Conservation (phyloP, 2,888 invertebrate genomes). For the Caenorhabditis doughertyi region DNA sequence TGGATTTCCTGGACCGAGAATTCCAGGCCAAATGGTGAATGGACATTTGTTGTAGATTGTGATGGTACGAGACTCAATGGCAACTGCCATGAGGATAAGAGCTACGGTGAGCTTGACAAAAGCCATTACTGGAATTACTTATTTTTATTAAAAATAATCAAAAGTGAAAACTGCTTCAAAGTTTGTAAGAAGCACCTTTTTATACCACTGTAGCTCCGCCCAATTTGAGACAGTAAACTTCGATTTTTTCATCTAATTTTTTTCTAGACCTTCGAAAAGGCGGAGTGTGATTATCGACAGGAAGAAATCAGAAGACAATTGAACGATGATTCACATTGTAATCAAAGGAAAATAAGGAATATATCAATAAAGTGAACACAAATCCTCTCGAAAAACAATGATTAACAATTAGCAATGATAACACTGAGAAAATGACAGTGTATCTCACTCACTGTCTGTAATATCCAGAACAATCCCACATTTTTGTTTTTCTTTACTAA, state of each 20-base stretch:
- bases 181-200: background rate
- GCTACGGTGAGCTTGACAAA: conserved; percentile 40
- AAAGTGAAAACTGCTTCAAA: too few relatives aligned
- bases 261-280: conserved; percentile 7
- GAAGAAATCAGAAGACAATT: background rate
- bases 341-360: conserved; percentile 1
- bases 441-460: too few relatives aligned
- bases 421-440: background rate
- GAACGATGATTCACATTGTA: conserved; percentile 17
- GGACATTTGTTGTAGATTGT: conserved; percentile 76
- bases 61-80: conserved; percentile 50
- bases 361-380: background rate
- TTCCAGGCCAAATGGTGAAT: conserved; percentile 78
- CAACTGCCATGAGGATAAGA: conserved; percentile 38
- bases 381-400: conserved; percentile 3
- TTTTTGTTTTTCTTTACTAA: too few relatives aligned
- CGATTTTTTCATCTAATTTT: conserved; percentile 3
- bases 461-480: too few relatives aligned
- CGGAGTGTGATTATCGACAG: background rate
- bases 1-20: conserved; percentile 69
- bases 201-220: conserved; percentile 27
- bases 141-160: too few relatives aligned
- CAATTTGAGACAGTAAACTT: background rate
- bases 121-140: conserved; percentile 30
- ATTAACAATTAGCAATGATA: conserved; percentile 1